These are phyloP conservation scores for Hypanus sabinus DNA, from an alignment of 2,113 vertebrate species.

Conservation along the genomic window DNA sequence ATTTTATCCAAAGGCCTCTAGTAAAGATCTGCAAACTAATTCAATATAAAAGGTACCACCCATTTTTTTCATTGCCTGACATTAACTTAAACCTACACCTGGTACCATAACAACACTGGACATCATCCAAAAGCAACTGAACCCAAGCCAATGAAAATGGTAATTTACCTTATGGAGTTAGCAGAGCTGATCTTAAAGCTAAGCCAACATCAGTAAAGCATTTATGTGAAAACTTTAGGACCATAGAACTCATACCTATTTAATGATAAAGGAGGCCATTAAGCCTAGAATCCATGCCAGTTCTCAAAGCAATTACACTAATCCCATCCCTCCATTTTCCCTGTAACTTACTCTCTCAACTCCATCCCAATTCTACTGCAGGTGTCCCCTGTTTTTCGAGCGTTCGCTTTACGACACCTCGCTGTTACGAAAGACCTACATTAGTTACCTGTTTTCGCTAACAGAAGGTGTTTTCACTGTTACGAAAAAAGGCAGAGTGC, in stretches of 20 bases:
- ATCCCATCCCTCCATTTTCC: too few relatives aligned
- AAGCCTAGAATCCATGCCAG: too few relatives aligned
- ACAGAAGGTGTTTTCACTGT: too few relatives aligned
- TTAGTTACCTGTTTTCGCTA: too few relatives aligned
- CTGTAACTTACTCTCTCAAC: too few relatives aligned
- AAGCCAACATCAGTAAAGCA: neutral
- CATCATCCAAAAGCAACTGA: neutral
- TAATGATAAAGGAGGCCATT: too few relatives aligned
- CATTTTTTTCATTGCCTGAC: neutral
- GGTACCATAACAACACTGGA: conserved; percentile 12
- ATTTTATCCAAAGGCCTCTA: neutral
- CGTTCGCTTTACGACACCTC: too few relatives aligned
- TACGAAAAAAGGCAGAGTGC: too few relatives aligned
- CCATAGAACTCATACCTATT: neutral
- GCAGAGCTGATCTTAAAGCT: neutral
- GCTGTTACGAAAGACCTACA: too few relatives aligned
- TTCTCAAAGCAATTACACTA: too few relatives aligned
- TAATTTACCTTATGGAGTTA: neutral
- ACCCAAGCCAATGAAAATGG: neutral
- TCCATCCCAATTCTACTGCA: too few relatives aligned
- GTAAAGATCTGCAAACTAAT: neutral
- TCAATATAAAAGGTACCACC: neutral
- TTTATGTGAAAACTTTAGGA: neutral
- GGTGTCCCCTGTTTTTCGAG: too few relatives aligned
- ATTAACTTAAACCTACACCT: neutral